phyloP scores from a whole-genome alignment of 2,797 vertebrate genomes.

The Myotis daubentonii region DNA sequence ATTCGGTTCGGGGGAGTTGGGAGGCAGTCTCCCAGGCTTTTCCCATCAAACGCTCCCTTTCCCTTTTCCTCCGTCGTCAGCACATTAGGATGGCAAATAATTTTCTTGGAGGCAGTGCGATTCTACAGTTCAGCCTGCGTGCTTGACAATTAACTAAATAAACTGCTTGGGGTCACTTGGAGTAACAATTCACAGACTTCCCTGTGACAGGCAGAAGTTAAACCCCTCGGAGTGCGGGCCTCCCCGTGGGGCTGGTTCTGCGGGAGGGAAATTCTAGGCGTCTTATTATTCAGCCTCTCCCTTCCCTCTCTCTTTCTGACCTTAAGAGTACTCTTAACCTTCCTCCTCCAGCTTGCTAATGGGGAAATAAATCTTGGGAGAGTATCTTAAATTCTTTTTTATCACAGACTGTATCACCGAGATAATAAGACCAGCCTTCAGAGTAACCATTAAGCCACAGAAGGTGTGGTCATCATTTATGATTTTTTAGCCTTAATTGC shows the following conservation, averaged over 20 bases:
- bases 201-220: conserved; percentile 65
- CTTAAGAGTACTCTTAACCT: conserved; percentile 87
- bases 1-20: conserved; percentile 31
- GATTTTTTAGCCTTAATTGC: conserved; percentile 88
- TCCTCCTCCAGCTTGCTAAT: conserved; percentile 87
- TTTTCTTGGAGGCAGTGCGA: conserved; percentile 61
- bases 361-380: conserved; percentile 88
- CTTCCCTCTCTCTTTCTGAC: conserved; percentile 82
- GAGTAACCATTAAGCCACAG: conserved; percentile 87
- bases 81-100: conserved; percentile 72
- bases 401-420: conserved; percentile 85
- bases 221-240: conserved; percentile 37
- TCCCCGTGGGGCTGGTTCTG: neutral
- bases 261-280: conserved; percentile 73
- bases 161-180: conserved; percentile 74
- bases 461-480: conserved; percentile 89
- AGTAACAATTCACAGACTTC: conserved; percentile 76
- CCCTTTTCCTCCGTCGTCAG: conserved; percentile 65
- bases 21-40: conserved; percentile 48
- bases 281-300: conserved; percentile 79
- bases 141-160: conserved; percentile 80
- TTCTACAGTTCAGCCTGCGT: conserved; percentile 22
- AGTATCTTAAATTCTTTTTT: conserved; percentile 87
- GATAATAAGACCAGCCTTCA: conserved; percentile 89
- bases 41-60: conserved; percentile 49